Percentiles rank a stretch among this genome's conserved stretches.
phyloP scores from a whole-genome alignment of 2,113 vertebrate species.

The Campylomormyrus numenius region DNA sequence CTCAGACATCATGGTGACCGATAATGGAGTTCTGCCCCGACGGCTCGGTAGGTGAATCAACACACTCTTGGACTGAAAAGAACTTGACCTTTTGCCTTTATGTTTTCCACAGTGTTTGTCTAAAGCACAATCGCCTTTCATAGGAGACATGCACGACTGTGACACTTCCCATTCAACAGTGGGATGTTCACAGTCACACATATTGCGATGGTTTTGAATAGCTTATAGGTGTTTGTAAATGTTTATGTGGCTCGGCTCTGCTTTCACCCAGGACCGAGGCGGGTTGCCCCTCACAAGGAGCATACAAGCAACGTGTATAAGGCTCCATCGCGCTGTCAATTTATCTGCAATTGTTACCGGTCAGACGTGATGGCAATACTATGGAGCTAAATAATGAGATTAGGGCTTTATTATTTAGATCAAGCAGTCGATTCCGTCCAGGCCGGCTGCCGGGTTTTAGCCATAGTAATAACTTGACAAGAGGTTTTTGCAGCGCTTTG shows the following conservation, averaged over 20 bases:
- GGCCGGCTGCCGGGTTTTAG: not conserved
- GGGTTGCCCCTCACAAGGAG: not conserved
- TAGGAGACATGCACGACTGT: conserved; percentile 85
- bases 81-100: conserved; percentile 98
- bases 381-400: conserved; percentile 2
- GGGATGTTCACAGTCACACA: conserved; percentile 81
- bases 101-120: conserved; percentile 94
- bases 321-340: not conserved
- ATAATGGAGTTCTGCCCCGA: conserved; percentile 72
- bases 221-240: conserved; percentile 73
- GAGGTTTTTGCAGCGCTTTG: not conserved
- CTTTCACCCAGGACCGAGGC: conserved; percentile 29
- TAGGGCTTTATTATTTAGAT: conserved; percentile 5
- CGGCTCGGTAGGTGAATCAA: conserved; percentile 90
- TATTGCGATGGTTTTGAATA: conserved; percentile 69
- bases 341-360: not conserved
- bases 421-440: not conserved
- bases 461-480: not conserved
- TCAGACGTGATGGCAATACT: not conserved
- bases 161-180: conserved; percentile 88
- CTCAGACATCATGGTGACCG: conserved; percentile 5
- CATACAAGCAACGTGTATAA: not conserved
- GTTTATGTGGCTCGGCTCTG: conserved; percentile 25
- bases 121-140: conserved; percentile 97
- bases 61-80: conserved; percentile 91